Evolutionary conservation across 2,113 vertebrate species (phyloP).

Genomic region (Chamaetylas fuelleborni): DNA sequence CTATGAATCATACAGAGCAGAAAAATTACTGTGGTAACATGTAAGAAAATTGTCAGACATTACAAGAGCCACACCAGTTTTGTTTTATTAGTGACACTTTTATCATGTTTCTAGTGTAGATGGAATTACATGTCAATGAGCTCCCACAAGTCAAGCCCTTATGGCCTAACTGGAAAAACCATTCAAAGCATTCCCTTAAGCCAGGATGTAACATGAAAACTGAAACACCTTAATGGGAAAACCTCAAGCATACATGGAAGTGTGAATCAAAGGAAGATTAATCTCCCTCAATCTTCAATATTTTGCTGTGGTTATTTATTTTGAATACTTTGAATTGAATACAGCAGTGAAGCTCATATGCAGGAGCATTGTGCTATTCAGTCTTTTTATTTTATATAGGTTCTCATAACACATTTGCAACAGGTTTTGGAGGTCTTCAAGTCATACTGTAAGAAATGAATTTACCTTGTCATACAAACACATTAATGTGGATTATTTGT

Average conservation of each 20-base stretch:
- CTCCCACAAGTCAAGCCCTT: background rate
- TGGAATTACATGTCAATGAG: background rate
- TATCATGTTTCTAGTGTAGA: background rate
- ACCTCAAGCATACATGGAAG: background rate
- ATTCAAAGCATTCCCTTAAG: background rate
- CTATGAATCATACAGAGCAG: background rate
- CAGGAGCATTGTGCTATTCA: background rate
- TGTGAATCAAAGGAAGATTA: background rate
- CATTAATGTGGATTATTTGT: background rate
- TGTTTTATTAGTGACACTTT: background rate
- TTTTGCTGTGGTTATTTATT: background rate
- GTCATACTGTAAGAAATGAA: background rate
- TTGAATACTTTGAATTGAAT: background rate
- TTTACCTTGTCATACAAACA: background rate
- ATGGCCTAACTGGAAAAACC: background rate
- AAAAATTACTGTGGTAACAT: background rate
- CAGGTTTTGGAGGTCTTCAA: background rate
- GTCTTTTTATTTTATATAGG: background rate
- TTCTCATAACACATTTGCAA: background rate
- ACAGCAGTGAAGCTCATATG: background rate
- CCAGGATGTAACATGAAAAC: background rate
- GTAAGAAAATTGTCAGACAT: background rate
- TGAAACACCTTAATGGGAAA: background rate
- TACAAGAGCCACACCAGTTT: background rate
- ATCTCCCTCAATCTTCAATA: background rate